Base-by-base conservation (phyloP, 2,888 invertebrate genomes). In the Hipparchia semele region DNA sequence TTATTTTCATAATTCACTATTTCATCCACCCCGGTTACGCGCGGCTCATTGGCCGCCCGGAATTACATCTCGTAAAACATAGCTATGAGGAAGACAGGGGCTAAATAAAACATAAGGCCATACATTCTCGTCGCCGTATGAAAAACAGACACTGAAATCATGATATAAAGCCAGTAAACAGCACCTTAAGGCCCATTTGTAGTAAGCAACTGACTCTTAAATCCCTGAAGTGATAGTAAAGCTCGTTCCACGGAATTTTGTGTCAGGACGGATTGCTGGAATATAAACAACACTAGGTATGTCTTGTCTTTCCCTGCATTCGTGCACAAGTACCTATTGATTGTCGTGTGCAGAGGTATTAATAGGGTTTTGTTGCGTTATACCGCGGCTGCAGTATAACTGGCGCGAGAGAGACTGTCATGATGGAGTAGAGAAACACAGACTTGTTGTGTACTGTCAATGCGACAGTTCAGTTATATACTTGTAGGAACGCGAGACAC, bases 91-190 rank as follows among this genome's bases (percentile, higher is more conserved):
- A 46, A 62, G 54, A 70, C 64, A 12, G 8, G 51, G 51, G n/a
- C 45, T 71, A 71, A 66, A 71, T 66, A 71, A 71, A 60, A 66
- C 53, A 71, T 71, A 53, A 71, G 45, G 8, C 53, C 56, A n/a
- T 65, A 46, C n/a, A 70, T 53, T 58, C 70, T 64, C 58, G 64
- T 49, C 10, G 56, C 12, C 10, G 46, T 70, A 70, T 70, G 70
- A 70, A 65, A 70, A 49, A 70, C 33, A 58, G 65, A 53, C 65
- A 65, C 51, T 12, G 12, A 53, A 65, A 33, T 65, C 53, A 39
- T 65, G 65, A 65, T 65, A 53, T 53, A 65, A 53, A 33, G 53
- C 33, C 33, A 33, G 33, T 65, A 53, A 65, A 53, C 33, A 65
- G 51, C 23, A 5, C 13, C 9, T 49, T 49, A 12, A 62, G 12